Evolutionary conservation across 2,888 invertebrate species (phyloP), one percentile per base, ranked within the genome.

Genomic region (Euzophera pinguis): DNA sequence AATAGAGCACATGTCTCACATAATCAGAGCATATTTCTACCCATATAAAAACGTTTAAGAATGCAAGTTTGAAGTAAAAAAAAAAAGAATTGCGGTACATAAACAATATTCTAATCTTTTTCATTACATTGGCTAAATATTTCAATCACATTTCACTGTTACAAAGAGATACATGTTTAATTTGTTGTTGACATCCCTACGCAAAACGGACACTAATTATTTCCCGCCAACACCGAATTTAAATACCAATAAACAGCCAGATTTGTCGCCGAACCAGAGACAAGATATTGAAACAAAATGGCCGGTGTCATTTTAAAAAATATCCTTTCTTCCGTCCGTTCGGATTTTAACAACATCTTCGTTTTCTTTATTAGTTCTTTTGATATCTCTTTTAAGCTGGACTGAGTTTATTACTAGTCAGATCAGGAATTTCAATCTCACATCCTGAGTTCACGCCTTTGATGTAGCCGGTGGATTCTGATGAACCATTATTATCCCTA

Each of bases 401-500:
- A 75, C 78, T 78, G 81, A 84, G 78, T 88, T 89, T 87, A 88
- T 88, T 89, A 75, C 86, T 86, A 88, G 85, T 86, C 88, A 75
- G 85, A 88, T 87, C 88, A 84, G 87, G 87, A 84, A 84, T 85
- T 85, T 84, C 87, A 84, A 86, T 88, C 81, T 84, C 77, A 82
- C 84, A 87, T 89, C 89, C 89, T 87, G 85, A 80, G 78, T 77
- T 65, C 62, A 67, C 38, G 54, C 72, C 88, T 89, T 89, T 88
- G 88, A 89, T 81, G 82, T 86, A 78, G 75, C 71, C 72, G 77
- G 61, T 64, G 56, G 16, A 27, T 29, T 17, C 27, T 39, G 55
- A 42, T 49, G 27, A 29, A 32, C 53, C 56, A 55, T 72, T 65
- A 64, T 61, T 59, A 56, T 69, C 67, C 61, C 73, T 71, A 62